These are phyloP conservation scores for Halcyon badia DNA, from an alignment of 2,797 vertebrate species.

Conservation along the genomic window DNA sequence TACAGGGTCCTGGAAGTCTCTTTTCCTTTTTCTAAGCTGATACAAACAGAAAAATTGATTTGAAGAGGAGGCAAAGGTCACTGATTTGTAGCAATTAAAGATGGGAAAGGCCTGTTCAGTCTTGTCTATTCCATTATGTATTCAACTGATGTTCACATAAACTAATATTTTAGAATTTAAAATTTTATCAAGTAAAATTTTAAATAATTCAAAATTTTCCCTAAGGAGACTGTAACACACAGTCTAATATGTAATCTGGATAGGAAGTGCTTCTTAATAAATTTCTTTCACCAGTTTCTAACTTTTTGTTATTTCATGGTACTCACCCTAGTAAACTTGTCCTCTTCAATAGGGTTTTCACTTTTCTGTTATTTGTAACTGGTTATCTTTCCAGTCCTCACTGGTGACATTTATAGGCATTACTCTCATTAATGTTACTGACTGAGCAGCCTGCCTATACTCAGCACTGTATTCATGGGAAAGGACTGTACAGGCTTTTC, in stretches of 20 bases:
- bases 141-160: neutral
- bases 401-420: neutral
- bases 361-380: neutral
- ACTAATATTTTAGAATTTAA: neutral
- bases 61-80: conserved; percentile 36
- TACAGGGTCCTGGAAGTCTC: conserved; percentile 15
- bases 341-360: neutral
- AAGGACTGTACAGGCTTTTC: neutral
- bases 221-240: neutral
- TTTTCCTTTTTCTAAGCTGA: conserved; percentile 26
- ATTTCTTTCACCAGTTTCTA: conserved; percentile 4
- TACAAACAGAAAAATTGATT: conserved; percentile 50
- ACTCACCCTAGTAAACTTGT: neutral
- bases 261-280: neutral
- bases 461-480: neutral
- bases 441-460: neutral
- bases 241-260: neutral
- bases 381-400: neutral
- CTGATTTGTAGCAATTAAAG: conserved; percentile 52
- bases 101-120: neutral
- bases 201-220: conserved; percentile 28
- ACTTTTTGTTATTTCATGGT: neutral
- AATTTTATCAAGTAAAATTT: neutral
- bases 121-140: neutral
- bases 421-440: neutral